phyloP scores from a whole-genome alignment of 2,113 vertebrate species.

The Steatornis caripensis region DNA sequence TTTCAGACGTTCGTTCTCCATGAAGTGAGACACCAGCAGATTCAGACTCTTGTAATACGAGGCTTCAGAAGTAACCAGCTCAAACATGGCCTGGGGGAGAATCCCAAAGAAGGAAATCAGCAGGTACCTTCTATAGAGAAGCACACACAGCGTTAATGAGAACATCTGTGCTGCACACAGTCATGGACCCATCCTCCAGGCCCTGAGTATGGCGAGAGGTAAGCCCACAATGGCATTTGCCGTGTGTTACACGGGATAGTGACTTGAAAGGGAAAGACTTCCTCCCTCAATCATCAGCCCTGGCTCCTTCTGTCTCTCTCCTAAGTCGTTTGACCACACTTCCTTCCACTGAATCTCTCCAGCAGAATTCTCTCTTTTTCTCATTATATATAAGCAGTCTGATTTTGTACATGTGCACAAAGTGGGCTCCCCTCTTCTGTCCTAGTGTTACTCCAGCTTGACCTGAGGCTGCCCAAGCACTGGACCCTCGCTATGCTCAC shows the following conservation, averaged over 20 bases:
- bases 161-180: neutral
- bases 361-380: neutral
- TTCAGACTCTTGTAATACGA: constrained; percentile 96
- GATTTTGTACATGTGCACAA: neutral
- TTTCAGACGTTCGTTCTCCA: constrained; percentile 82
- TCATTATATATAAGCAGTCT: neutral
- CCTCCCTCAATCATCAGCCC: neutral
- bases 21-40: constrained; percentile 91
- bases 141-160: accelerated
- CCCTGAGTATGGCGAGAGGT: neutral
- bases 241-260: neutral
- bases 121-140: neutral
- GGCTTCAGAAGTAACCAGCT: constrained; percentile 92
- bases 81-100: constrained; percentile 89
- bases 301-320: neutral
- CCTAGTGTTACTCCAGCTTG: neutral
- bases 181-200: neutral
- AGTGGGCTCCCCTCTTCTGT: neutral
- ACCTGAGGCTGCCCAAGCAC: neutral
- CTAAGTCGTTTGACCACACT: neutral
- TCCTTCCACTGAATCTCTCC: neutral
- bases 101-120: neutral
- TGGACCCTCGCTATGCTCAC: too few species aligned
- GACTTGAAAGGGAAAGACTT: neutral
- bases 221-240: neutral